These are phyloP conservation scores for Paratrypauchen microcephalus DNA, from an alignment of 2,797 vertebrate species.

Conservation along the genomic window DNA sequence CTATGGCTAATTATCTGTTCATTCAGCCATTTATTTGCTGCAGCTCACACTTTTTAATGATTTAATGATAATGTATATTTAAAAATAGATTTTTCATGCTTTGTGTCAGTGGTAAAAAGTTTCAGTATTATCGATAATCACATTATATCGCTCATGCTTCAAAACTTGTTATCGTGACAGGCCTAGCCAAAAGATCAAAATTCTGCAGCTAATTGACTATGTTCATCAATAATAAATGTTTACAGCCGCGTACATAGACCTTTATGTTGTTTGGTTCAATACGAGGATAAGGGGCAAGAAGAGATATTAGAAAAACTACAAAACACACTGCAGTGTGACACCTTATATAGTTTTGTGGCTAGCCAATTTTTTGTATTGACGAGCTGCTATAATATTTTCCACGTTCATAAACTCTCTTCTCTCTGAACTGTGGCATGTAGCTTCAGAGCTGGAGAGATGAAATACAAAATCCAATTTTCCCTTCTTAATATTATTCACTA, in stretches of 20 bases:
- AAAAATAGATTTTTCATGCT: too few species aligned
- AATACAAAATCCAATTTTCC: conserved; percentile 53
- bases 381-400: conserved; percentile 27
- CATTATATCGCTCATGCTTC: too few species aligned
- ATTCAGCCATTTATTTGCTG: too few species aligned
- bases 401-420: conserved; percentile 23
- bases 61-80: too few species aligned
- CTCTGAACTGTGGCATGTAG: conserved; percentile 28
- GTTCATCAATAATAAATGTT: conserved; percentile 36
- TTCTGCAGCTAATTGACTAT: conserved; percentile 13
- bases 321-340: conserved; percentile 18
- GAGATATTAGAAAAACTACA: conserved; percentile 5
- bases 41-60: too few species aligned
- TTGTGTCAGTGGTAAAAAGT: background rate
- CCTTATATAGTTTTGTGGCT: conserved; percentile 1
- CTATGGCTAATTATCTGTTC: too few species aligned
- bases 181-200: background rate
- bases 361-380: conserved; percentile 3
- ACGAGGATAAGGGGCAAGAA: conserved; percentile 2
- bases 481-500: conserved; percentile 45
- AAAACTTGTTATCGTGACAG: too few species aligned
- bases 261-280: conserved; percentile 28
- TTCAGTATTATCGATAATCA: too few species aligned
- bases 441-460: conserved; percentile 35
- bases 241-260: conserved; percentile 14